Conservation (phyloP, 64 coral and sea anemone species). For the Anthopleura sola region DNA sequence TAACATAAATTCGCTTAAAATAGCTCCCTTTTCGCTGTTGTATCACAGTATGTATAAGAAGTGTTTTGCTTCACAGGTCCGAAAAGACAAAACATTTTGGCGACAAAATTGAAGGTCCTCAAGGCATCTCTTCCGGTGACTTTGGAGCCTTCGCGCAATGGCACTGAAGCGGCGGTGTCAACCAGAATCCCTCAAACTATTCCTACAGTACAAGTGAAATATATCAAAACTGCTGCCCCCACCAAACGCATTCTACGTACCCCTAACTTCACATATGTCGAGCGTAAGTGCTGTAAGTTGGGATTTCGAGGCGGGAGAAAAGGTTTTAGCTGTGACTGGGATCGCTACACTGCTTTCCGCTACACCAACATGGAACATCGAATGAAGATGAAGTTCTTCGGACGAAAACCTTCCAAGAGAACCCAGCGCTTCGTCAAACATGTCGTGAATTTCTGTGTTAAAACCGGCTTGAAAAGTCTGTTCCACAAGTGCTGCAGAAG, state of each 20-base stretch:
- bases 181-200: background rate
- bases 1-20: background rate
- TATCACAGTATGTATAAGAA: background rate
- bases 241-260: background rate
- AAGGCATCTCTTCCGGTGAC: background rate
- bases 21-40: background rate
- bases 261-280: background rate
- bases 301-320: background rate
- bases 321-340: conserved; percentile 6
- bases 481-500: conserved; percentile 22
- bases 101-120: background rate
- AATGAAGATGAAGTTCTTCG: conserved; percentile 24
- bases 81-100: background rate
- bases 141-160: background rate
- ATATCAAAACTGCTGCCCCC: background rate
- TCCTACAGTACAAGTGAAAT: background rate
- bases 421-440: background rate
- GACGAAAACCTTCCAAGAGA: conserved; percentile 22
- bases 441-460: conserved; percentile 1
- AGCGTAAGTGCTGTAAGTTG: conserved; percentile 20
- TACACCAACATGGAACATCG: conserved; percentile 26
- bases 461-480: conserved; percentile 3
- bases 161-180: background rate
- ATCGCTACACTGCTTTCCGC: background rate
- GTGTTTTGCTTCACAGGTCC: background rate